Evolutionary conservation across 2,888 invertebrate species (phyloP).

Genomic region (Amiota mariae): DNA sequence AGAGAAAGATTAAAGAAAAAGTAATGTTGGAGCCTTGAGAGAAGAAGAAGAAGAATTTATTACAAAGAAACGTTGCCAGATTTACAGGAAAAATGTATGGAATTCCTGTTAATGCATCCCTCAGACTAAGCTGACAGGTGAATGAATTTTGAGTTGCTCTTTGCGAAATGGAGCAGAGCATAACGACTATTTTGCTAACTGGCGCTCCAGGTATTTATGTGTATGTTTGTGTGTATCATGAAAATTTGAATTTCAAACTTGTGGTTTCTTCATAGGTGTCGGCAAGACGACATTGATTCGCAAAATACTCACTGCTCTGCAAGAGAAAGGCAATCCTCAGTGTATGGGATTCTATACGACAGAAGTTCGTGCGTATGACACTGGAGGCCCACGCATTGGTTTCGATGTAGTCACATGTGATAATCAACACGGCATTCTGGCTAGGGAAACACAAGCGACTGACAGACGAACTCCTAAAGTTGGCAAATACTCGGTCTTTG

Average conservation of each 20-base stretch:
- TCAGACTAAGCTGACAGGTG: not conserved
- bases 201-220: conserved; percentile 48
- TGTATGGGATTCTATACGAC: conserved; percentile 80
- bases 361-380: conserved; percentile 75
- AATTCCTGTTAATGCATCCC: too few relatives aligned
- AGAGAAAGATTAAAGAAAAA: too few relatives aligned
- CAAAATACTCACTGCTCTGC: conserved; percentile 67
- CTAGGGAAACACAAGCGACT: conserved; percentile 61
- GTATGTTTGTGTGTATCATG: not conserved
- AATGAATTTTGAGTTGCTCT: conserved; percentile 14
- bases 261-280: conserved; percentile 73
- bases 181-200: conserved; percentile 44
- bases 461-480: conserved; percentile 69
- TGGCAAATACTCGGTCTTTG: conserved; percentile 79
- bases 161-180: conserved; percentile 36
- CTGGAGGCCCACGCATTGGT: conserved; percentile 75
- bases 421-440: conserved; percentile 75
- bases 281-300: conserved; percentile 81
- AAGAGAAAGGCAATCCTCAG: conserved; percentile 45
- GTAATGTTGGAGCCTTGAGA: too few relatives aligned
- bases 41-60: too few relatives aligned
- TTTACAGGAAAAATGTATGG: not conserved
- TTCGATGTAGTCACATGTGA: conserved; percentile 78
- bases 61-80: conserved; percentile 34
- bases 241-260: not conserved